phyloP scores from a whole-genome alignment of 1,140 invertebrate genomes.

The Bombus balteatus region DNA sequence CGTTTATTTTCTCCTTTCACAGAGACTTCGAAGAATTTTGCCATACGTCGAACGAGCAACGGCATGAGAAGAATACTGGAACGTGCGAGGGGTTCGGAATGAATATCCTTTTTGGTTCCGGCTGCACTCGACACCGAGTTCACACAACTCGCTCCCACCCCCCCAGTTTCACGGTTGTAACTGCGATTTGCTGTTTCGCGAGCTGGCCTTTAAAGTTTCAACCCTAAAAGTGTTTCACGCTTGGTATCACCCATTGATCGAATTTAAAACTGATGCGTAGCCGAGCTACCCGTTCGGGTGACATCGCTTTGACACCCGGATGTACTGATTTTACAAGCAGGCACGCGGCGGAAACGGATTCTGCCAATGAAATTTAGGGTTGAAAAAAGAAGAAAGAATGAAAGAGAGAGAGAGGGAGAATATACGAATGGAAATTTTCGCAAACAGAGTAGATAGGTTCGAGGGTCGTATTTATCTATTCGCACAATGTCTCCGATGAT shows the following conservation, averaged over 20 bases:
- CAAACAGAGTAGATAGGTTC: background rate
- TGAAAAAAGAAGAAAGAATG: constrained; percentile 48
- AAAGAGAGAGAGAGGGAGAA: background rate
- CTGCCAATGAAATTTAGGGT: constrained; percentile 81
- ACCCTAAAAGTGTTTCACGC: constrained; percentile 83
- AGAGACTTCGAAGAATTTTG: background rate
- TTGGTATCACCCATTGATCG: constrained; percentile 82
- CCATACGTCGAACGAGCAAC: background rate
- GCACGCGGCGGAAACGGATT: constrained; percentile 81
- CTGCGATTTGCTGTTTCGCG: constrained; percentile 72
- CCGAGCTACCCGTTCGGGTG: constrained; percentile 68
- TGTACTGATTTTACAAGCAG: constrained; percentile 82
- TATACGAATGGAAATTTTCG: constrained; percentile 43
- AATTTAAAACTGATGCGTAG: constrained; percentile 80
- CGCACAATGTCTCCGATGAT: constrained; percentile 37
- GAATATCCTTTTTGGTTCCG: constrained; percentile 67
- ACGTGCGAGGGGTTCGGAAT: constrained; percentile 59
- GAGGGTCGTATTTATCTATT: constrained; percentile 49
- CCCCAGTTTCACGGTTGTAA: constrained; percentile 75
- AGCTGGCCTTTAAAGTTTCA: constrained; percentile 79
- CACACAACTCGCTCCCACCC: constrained; percentile 67
- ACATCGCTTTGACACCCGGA: constrained; percentile 82
- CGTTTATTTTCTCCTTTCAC: constrained; percentile 8
- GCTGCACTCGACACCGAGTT: constrained; percentile 64
- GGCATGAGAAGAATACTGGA: constrained; percentile 27